Evolutionary conservation across 1,140 invertebrate species (phyloP).

Genomic region (Papilio polyxenes): DNA sequence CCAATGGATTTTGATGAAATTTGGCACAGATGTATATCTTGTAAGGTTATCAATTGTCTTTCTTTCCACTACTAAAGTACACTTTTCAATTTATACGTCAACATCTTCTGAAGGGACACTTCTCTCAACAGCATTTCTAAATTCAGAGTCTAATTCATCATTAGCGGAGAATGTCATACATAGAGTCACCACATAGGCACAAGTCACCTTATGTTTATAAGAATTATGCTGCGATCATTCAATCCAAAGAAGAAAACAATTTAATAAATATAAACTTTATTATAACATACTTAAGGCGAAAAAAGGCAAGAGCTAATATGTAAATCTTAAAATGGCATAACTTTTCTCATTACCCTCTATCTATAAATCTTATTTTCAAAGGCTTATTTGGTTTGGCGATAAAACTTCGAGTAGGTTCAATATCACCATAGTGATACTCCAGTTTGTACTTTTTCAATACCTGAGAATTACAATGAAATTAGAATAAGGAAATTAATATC

Average conservation of each 20-base stretch:
- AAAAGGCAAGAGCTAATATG: constrained; percentile 27
- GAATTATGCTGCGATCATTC: no score
- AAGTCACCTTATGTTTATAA: no score
- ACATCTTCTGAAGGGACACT: no score
- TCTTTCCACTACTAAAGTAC: no score
- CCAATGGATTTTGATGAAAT: no score
- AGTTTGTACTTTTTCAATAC: constrained; percentile 82
- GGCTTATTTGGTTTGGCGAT: constrained; percentile 82
- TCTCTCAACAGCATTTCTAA: no score
- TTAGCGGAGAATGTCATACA: no score
- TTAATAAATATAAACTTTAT: constrained; percentile 28
- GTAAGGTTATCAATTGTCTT: no score
- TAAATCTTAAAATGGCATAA: constrained; percentile 30
- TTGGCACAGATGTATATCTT: no score
- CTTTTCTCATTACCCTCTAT: constrained; percentile 66
- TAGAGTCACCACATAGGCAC: no score
- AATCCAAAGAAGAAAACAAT: background rate
- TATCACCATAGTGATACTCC: constrained; percentile 85
- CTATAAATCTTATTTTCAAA: constrained; percentile 84
- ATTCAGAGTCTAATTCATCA: no score
- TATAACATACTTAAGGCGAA: constrained; percentile 32
- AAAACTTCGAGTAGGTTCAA: constrained; percentile 81
- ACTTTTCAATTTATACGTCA: no score
- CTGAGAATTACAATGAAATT: constrained; percentile 60
- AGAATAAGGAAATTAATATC: constrained; percentile 2